phyloP scores from a whole-genome alignment of 2,113 vertebrate genomes.

The Phoxinus phoxinus region DNA sequence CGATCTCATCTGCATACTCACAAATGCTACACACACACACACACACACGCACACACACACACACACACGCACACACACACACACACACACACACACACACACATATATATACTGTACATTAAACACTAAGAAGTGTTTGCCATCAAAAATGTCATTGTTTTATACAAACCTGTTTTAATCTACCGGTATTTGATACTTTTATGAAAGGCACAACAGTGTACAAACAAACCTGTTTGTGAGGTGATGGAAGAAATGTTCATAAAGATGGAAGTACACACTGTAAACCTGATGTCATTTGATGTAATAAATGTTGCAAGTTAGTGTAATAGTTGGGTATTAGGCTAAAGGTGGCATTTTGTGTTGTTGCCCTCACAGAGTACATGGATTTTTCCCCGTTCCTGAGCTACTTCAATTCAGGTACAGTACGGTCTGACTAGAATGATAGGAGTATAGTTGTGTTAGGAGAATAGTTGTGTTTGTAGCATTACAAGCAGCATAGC shows the following conservation, averaged over 20 bases:
- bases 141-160: background rate
- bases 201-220: background rate
- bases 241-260: background rate
- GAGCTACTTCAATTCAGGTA: slow-evolving; percentile 76
- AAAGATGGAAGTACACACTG: background rate
- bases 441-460: background rate
- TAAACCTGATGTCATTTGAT: background rate
- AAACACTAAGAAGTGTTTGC: background rate
- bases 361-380: slow-evolving; percentile 72
- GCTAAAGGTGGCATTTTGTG: slow-evolving; percentile 20
- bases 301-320: background rate
- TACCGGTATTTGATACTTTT: background rate
- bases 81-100: too few relatives aligned
- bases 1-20: background rate
- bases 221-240: background rate
- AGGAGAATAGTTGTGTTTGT: slow-evolving; percentile 5
- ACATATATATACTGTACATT: too few relatives aligned
- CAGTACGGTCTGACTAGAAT: slow-evolving; percentile 21
- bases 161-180: background rate
- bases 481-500: background rate
- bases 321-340: background rate
- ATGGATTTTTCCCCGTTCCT: slow-evolving; percentile 74
- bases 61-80: too few relatives aligned
- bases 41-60: background rate
- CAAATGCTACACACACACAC: background rate